A percentile compares a stretch with the other conserved stretches of the same genome.
Conservation (phyloP, 2,113 vertebrate genomes). For the Anolis sagrei region DNA sequence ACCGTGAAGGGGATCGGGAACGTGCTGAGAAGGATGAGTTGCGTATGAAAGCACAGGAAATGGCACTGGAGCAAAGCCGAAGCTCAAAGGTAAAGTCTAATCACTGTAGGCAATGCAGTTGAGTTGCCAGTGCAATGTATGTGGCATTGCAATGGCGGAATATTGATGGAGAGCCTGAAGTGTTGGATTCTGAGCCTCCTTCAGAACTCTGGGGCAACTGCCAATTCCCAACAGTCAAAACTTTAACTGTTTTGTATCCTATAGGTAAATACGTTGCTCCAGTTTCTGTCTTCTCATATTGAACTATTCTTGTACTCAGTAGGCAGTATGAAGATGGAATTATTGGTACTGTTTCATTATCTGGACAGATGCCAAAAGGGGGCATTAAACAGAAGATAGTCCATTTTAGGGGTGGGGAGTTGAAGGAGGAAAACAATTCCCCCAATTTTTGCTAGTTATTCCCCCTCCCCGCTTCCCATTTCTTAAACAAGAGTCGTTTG, state of each 20-base stretch:
- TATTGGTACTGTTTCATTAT: neutral
- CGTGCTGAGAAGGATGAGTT: slow-evolving; percentile 64
- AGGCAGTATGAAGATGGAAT: neutral
- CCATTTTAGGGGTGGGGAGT: no score
- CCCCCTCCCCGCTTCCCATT: no score
- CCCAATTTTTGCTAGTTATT: no score
- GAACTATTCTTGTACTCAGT: neutral
- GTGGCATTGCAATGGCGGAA: neutral
- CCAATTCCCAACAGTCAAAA: neutral
- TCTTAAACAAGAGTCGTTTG: no score
- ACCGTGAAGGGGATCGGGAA: slow-evolving; percentile 77
- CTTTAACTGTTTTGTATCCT: neutral
- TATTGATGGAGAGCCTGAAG: neutral
- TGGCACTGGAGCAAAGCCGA: slow-evolving; percentile 43
- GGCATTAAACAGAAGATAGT: no score
- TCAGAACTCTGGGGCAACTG: slow-evolving; percentile 7
- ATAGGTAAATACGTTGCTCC: neutral
- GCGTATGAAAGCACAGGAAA: slow-evolving; percentile 46
- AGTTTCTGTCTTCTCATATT: neutral
- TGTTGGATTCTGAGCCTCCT: neutral
- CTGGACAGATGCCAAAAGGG: no score
- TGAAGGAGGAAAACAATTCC: no score
- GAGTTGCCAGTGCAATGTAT: neutral
- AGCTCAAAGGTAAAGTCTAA: slow-evolving; percentile 22
- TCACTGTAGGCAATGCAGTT: neutral